A percentile compares a stretch with the other conserved stretches of the same genome.
phyloP scores from a whole-genome alignment of 2,797 vertebrate genomes.

The Liparis tanakae region DNA sequence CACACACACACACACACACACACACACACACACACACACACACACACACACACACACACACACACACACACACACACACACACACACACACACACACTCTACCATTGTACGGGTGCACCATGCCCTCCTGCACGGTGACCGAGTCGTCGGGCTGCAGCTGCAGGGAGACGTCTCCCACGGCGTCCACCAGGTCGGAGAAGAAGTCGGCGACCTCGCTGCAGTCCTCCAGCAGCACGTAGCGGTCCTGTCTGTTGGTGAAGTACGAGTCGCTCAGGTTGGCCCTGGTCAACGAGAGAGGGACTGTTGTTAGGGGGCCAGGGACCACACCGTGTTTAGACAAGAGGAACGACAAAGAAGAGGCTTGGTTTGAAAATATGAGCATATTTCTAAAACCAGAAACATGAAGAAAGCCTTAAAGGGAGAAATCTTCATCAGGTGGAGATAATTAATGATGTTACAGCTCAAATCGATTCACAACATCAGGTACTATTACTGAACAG shows the following conservation, averaged over 20 bases:
- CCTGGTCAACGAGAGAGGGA: constrained; percentile 64
- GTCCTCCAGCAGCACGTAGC: constrained; percentile 93
- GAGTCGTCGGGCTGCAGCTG: constrained; percentile 90
- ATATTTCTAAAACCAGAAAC: too few relatives aligned
- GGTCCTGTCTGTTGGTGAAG: constrained; percentile 98
- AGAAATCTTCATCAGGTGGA: not conserved
- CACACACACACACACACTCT: too few relatives aligned
- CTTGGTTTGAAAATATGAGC: too few relatives aligned
- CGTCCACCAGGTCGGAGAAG: constrained; percentile 91
- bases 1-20: too few relatives aligned
- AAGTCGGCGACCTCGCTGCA: constrained; percentile 92
- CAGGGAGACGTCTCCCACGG: constrained; percentile 91
- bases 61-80: too few relatives aligned
- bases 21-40: too few relatives aligned
- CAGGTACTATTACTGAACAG: not conserved
- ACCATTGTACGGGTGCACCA: constrained; percentile 96
- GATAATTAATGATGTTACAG: too few relatives aligned
- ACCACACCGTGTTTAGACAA: not conserved
- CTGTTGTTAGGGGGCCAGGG: too few relatives aligned
- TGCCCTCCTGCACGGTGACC: constrained; percentile 88
- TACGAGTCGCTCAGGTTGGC: constrained; percentile 98
- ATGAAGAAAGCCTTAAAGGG: not conserved
- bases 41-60: too few relatives aligned
- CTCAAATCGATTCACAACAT: too few relatives aligned
- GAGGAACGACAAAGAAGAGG: not conserved